A percentile compares a stretch with the other conserved stretches of the same genome.
Evolutionary conservation across 2,888 invertebrate species (phyloP).

Genomic region (Microplitis manilae): DNA sequence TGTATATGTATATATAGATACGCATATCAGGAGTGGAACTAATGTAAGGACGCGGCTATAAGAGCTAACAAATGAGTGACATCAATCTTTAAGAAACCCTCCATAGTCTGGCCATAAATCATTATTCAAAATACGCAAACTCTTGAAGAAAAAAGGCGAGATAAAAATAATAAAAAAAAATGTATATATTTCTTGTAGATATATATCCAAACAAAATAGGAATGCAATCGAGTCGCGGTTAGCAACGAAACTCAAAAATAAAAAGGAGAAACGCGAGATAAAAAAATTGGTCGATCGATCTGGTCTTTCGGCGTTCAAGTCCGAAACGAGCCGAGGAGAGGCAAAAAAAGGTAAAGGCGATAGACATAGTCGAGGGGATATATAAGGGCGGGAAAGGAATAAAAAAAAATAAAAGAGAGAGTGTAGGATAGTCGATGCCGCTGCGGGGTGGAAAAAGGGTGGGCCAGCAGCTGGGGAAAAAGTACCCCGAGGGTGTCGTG

Average conservation of each 20-base stretch:
- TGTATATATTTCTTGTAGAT: not conserved
- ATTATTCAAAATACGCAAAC: constrained; percentile 7
- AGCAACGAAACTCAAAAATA: constrained; percentile 28
- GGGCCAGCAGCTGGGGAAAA: constrained; percentile 16
- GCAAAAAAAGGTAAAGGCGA: constrained; percentile 37
- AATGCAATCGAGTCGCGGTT: constrained; percentile 30
- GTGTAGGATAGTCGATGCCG: constrained; percentile 43
- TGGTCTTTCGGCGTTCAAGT: constrained; percentile 50
- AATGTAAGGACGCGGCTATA: not conserved
- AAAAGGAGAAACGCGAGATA: constrained; percentile 22
- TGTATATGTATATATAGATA: not conserved
- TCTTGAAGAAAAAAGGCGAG: constrained; percentile 18
- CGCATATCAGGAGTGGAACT: not conserved
- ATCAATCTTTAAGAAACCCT: constrained; percentile 1
- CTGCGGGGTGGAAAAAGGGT: constrained; percentile 26
- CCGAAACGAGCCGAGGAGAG: constrained; percentile 50
- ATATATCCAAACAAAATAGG: constrained; percentile 7
- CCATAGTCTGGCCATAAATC: not conserved
- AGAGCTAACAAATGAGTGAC: not conserved
- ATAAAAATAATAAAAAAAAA: constrained; percentile 29
- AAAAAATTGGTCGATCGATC: constrained; percentile 53
- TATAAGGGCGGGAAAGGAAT: constrained; percentile 25
- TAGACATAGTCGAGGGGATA: constrained; percentile 36
- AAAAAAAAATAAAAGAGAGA: constrained; percentile 17
- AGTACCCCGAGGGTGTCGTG: constrained; percentile 28